Conservation (phyloP, 2,113 vertebrate species). For the Alexandromys fortis region DNA sequence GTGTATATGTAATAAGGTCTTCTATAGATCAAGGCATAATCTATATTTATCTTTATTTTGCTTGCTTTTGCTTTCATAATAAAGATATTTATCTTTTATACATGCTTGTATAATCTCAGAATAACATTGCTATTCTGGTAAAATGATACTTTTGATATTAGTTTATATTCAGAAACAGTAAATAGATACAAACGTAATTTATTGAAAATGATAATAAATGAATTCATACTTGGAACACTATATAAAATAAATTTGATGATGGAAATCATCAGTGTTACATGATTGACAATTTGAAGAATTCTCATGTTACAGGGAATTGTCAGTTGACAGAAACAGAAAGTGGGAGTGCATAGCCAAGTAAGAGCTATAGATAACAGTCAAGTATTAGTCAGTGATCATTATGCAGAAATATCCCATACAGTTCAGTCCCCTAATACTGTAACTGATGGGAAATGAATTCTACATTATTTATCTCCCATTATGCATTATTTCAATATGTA, state of each 20-base stretch:
- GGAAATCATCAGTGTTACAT: background rate
- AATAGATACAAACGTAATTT: background rate
- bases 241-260: background rate
- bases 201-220: background rate
- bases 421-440: background rate
- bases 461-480: background rate
- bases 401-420: background rate
- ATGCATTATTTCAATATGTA: background rate
- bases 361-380: rapidly evolving
- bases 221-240: background rate
- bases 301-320: too few species aligned
- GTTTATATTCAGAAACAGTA: background rate
- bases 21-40: background rate
- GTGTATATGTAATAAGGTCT: background rate
- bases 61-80: background rate
- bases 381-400: background rate
- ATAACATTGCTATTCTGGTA: background rate
- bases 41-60: background rate
- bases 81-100: background rate
- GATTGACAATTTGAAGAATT: too few species aligned
- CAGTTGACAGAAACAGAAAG: too few species aligned
- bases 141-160: background rate
- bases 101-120: background rate
- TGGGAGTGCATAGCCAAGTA: background rate
- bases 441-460: background rate